A percentile compares a stretch with the other conserved stretches of the same genome.
Conservation (phyloP, 53 echinoderm and acorn worm species). For the Mesocentrotus franciscanus region DNA sequence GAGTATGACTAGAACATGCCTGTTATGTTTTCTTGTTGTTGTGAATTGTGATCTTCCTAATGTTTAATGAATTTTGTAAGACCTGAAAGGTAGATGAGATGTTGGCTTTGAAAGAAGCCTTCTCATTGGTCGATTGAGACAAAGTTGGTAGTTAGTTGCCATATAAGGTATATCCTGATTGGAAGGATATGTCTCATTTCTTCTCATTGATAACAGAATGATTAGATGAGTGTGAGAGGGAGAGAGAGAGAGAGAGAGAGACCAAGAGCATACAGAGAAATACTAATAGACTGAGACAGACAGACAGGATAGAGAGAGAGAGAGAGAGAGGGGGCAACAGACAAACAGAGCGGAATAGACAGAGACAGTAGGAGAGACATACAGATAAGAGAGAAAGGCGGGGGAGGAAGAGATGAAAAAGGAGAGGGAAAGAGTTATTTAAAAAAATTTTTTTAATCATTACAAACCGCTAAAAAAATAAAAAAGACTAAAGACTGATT, state of each 20-base stretch:
- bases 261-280: too few species aligned
- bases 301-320: background rate
- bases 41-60: background rate
- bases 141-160: background rate
- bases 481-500: too few species aligned
- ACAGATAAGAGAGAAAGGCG: too few species aligned
- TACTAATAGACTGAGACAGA: background rate
- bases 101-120: background rate
- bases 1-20: background rate
- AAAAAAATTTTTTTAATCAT: too few species aligned
- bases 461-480: too few species aligned
- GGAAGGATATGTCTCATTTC: constrained; percentile 41
- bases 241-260: background rate
- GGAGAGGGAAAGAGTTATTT: too few species aligned
- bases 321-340: background rate
- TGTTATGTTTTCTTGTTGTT: background rate
- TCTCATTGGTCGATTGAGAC: background rate
- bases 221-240: background rate
- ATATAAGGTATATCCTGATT: constrained; percentile 36
- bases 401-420: too few species aligned
- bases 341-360: background rate
- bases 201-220: constrained; percentile 22
- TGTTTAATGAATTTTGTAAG: background rate
- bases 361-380: background rate
- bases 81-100: background rate